Evolutionary conservation across 2,113 vertebrate species (phyloP).

Genomic region (Raphicerus campestris): DNA sequence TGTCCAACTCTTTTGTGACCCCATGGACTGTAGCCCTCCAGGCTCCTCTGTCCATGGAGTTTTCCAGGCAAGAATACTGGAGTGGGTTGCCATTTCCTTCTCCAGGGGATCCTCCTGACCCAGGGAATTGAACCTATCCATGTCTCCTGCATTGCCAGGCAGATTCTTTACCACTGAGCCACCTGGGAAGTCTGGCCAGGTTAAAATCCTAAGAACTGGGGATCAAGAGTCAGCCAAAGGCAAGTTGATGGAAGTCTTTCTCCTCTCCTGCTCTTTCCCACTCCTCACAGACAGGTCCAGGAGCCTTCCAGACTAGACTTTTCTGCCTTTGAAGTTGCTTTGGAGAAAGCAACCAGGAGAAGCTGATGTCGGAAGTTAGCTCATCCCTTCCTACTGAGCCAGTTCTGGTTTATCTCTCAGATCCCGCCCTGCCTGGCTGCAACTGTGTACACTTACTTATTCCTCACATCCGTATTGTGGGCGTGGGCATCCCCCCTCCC

Average conservation of each 20-base stretch:
- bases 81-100: not conserved
- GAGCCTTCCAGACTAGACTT: constrained; percentile 13
- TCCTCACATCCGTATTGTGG: constrained; percentile 72
- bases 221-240: not conserved
- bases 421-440: constrained; percentile 74
- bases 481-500: constrained; percentile 8
- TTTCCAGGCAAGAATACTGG: not conserved
- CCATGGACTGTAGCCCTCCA: not conserved
- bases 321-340: constrained; percentile 73
- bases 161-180: not conserved
- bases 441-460: constrained; percentile 78
- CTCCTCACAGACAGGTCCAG: not conserved
- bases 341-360: constrained; percentile 70
- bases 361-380: constrained; percentile 75
- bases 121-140: not conserved
- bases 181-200: not conserved
- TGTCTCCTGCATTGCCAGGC: not conserved
- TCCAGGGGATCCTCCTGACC: not conserved
- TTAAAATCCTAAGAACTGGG: not conserved
- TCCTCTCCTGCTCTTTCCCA: not conserved
- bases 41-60: not conserved
- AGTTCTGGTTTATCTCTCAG: constrained; percentile 77
- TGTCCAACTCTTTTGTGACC: not conserved
- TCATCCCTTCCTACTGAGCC: constrained; percentile 76
- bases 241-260: not conserved